Conservation (phyloP, 2,113 vertebrate genomes). For the Carlito syrichta region DNA sequence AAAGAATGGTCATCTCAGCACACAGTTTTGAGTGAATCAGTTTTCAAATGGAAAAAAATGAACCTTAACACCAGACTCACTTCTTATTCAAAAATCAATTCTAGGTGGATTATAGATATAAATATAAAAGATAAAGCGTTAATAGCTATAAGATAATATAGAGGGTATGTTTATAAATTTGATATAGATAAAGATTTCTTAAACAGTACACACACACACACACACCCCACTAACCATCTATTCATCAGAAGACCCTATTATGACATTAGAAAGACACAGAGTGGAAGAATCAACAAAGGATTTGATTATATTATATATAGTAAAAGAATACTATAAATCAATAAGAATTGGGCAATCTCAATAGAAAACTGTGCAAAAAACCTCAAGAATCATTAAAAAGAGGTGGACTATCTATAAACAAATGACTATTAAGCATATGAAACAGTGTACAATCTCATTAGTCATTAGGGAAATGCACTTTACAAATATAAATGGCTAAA, state of each 20-base stretch:
- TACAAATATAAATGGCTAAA: background rate
- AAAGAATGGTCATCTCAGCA: background rate
- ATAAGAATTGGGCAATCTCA: background rate
- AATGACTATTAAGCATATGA: background rate
- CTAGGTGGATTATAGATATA: background rate
- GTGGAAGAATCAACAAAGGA: background rate
- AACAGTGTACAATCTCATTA: background rate
- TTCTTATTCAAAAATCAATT: background rate
- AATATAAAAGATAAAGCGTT: background rate
- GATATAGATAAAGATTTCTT: background rate
- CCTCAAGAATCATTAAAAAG: background rate
- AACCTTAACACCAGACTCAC: background rate
- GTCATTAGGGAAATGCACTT: background rate
- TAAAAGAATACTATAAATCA: background rate
- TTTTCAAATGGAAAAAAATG: background rate
- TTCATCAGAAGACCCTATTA: background rate
- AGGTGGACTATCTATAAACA: background rate
- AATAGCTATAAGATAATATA: background rate
- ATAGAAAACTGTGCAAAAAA: background rate
- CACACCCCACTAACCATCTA: background rate
- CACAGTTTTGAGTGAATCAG: background rate
- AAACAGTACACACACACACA: background rate
- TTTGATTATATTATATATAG: background rate
- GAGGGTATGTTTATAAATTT: background rate
- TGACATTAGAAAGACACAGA: background rate